Base-by-base conservation (phyloP, 2,888 invertebrate species). In the Heliothis peltigera region DNA sequence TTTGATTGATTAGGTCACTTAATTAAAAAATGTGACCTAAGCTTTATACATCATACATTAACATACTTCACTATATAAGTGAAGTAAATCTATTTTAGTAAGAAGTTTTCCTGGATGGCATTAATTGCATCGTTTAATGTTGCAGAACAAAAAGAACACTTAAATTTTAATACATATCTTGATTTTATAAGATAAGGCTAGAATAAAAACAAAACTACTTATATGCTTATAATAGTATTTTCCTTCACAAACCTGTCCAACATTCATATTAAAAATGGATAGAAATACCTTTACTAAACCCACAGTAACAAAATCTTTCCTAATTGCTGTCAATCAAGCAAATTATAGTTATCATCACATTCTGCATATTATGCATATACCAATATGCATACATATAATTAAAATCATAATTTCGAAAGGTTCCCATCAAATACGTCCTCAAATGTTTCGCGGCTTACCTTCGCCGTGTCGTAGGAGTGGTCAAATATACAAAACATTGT, bases 401-500 rank as follows among this genome's bases (percentile, higher is more conserved):
- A 87, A 87, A 85, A 85, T 71, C 52, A 64, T 75, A 66, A 82
- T 89, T 87, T 85, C 84, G 85, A 87, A 88, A 90, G 82, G 82
- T 73, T 80, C 75, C 77, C 66, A 85, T 86, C 86, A 84, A 84
- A 77, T 71, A 80, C 86, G 89, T 91, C 92, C 90, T 91, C 88
- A 87, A 87, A 88, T 77, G 79, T 81, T 82, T 80, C 84, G 75
- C 81, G 80, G 77, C 75, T 87, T 85, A 86, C 89, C 89, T 88
- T 89, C 89, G 85, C 74, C 80, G 64, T 81, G 81, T 83, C 74
- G 80, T 83, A 84, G 86, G 87, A 89, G 88, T 85, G 88, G 88
- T 89, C 87, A 84, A 83, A 86, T 70, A 84, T 80, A 89, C 87
- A 91, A 91, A 91, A 89, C 90, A 87, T 85, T 85, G 86, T 91